These are phyloP conservation scores for Leptopilina myrica DNA, from an alignment of 2,888 invertebrate species.

Conservation along the genomic window DNA sequence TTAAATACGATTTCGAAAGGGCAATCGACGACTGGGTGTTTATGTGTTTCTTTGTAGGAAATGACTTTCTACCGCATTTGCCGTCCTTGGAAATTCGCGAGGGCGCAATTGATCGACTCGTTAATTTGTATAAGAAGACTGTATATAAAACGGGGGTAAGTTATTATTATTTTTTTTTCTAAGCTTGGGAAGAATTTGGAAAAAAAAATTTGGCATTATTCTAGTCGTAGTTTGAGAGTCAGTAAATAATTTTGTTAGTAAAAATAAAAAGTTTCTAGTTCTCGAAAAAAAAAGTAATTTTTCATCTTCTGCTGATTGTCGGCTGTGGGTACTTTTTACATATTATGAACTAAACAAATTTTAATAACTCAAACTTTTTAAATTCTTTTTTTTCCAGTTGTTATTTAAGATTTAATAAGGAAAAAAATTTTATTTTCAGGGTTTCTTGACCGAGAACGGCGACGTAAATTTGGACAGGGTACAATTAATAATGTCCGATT, in stretches of 20 bases:
- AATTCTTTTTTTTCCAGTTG: conserved; percentile 3
- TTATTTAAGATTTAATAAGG: conserved; percentile 11
- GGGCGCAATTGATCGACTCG: conserved; percentile 95
- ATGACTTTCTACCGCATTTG: conserved; percentile 98
- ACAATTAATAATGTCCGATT: conserved; percentile 94
- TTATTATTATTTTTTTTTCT: conserved; percentile 43
- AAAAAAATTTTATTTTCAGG: conserved; percentile 78
- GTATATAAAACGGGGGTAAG: conserved; percentile 93
- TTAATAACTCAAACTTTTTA: background rate
- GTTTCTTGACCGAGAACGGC: conserved; percentile 96
- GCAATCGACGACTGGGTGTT: conserved; percentile 98
- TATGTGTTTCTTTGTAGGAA: conserved; percentile 99
- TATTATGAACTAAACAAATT: no score
- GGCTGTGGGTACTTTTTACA: no score
- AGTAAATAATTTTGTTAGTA: no score
- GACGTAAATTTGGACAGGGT: conserved; percentile 95
- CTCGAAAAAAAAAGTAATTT: background rate
- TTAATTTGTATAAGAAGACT: conserved; percentile 94
- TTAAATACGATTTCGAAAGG: conserved; percentile 95
- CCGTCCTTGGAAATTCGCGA: conserved; percentile 98
- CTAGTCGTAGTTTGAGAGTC: no score
- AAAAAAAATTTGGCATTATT: no score
- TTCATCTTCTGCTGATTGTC: background rate
- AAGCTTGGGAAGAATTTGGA: no score
- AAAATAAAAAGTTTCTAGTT: no score